Evolutionary conservation across 1,140 invertebrate species (phyloP).

Genomic region (Diorhabda sublineata): DNA sequence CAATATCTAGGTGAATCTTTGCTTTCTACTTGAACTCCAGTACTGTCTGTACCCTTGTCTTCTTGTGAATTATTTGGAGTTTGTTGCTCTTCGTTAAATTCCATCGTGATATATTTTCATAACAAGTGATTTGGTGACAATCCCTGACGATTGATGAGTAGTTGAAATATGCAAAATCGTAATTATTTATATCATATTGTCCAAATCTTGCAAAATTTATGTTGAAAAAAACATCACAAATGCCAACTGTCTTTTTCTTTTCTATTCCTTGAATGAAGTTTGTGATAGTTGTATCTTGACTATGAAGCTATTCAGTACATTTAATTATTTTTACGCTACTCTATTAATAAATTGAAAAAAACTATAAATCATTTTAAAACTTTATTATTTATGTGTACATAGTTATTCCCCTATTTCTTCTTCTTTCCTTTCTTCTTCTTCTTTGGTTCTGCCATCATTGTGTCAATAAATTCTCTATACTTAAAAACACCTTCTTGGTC

Average conservation of each 20-base stretch:
- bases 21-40: slow-evolving; percentile 23
- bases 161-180: background rate
- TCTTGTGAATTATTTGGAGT: slow-evolving; percentile 15
- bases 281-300: too few relatives aligned
- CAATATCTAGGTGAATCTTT: slow-evolving; percentile 57
- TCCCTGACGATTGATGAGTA: background rate
- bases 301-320: too few relatives aligned
- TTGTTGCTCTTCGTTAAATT: slow-evolving; percentile 15
- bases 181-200: background rate
- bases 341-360: too few relatives aligned
- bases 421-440: background rate
- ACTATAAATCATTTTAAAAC: too few relatives aligned
- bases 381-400: too few relatives aligned
- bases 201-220: slow-evolving; percentile 1
- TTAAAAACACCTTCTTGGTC: background rate
- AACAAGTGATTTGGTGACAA: slow-evolving; percentile 21
- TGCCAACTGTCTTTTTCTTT: background rate
- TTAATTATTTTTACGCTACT: too few relatives aligned
- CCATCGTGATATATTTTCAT: slow-evolving; percentile 21
- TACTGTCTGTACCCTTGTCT: background rate
- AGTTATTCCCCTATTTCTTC: background rate
- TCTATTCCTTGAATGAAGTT: too few relatives aligned
- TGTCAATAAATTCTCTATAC: background rate
- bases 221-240: background rate
- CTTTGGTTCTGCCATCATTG: background rate